Base-by-base conservation (phyloP, 1,140 invertebrate species). In the Cydia splendana region DNA sequence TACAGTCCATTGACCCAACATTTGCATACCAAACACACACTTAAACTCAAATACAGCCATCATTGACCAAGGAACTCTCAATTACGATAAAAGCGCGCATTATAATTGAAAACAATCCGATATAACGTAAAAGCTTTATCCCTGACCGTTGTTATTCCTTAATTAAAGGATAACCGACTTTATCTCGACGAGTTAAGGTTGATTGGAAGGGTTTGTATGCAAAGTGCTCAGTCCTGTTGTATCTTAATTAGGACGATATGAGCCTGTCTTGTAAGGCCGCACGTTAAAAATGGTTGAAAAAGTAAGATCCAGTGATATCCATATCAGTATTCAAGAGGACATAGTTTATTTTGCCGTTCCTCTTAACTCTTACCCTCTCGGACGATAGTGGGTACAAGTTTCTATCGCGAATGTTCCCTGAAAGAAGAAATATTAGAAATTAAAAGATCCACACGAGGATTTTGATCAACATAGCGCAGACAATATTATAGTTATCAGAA, bases 181-280 rank as follows among this genome's bases (percentile, higher is more conserved):
- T 84, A 83, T 76, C 20, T 9, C 5, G 53, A 28, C 0, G 0
- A 6, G n/a, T 62, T 81, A 80, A 77, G 67, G 71, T 53, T 74
- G 30, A 84, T 78, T 28, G n/a, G 9, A 76, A 20, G 77, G 20
- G 15, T 20, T 18, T 34, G 9, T 48, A 87, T 88, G 85, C 84
- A 85, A 88, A 83, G 82, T 84, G 86, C 85, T 84, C 85, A 74
- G 78, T 81, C 80, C 57, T 80, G 79, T 76, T 78, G 84, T 87
- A 88, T 89, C 88, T 89, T 89, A 89, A 89, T 88, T 89, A 88
- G 85, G 79, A 77, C 80, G 87, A 89, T 88, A 89, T 83, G 86
- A 81, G 78, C 38, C 38, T 75, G 34, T 38, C 53, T 65, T 65
- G 85, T 83, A 82, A 84, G 82, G 80, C 82, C 80, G 80, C 80